A percentile compares a stretch with the other conserved stretches of the same genome.
Evolutionary conservation across 2,113 vertebrate genomes (phyloP).

Genomic region (Physeter macrocephalus): DNA sequence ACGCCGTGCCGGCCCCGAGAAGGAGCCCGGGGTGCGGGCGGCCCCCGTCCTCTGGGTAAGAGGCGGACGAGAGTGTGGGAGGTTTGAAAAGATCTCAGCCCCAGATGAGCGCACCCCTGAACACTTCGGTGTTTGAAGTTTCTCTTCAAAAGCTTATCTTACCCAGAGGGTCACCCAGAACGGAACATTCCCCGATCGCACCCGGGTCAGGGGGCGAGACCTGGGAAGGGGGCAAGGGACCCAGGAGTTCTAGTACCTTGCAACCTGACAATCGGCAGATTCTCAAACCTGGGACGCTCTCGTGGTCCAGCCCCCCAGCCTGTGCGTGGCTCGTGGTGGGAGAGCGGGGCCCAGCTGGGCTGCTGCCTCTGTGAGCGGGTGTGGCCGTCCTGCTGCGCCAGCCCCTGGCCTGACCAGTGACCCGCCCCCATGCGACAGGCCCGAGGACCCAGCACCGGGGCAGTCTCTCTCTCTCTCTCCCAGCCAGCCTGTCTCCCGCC

Average conservation of each 20-base stretch:
- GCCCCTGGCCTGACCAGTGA: neutral
- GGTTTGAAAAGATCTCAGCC: neutral
- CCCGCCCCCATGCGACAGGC: neutral
- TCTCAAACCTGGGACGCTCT: neutral
- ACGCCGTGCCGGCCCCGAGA: accelerated
- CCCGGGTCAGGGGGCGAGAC: neutral
- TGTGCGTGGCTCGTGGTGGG: neutral
- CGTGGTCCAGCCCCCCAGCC: accelerated
- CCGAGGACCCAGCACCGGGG: neutral
- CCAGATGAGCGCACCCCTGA: neutral
- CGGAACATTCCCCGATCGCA: neutral
- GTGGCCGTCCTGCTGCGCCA: neutral
- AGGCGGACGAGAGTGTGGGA: neutral
- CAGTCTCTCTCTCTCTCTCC: neutral
- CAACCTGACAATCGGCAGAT: neutral
- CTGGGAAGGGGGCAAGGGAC: neutral
- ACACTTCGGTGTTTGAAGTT: neutral
- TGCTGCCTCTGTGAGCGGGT: neutral
- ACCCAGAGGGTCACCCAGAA: neutral
- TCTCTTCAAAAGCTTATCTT: neutral
- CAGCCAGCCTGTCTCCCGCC: neutral
- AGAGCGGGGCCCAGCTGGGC: neutral
- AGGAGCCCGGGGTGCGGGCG: neutral
- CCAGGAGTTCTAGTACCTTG: neutral
- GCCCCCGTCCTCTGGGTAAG: neutral